These are phyloP conservation scores for Cyphomyrus discorhynchus DNA, from an alignment of 2,113 vertebrate genomes.

Conservation along the genomic window DNA sequence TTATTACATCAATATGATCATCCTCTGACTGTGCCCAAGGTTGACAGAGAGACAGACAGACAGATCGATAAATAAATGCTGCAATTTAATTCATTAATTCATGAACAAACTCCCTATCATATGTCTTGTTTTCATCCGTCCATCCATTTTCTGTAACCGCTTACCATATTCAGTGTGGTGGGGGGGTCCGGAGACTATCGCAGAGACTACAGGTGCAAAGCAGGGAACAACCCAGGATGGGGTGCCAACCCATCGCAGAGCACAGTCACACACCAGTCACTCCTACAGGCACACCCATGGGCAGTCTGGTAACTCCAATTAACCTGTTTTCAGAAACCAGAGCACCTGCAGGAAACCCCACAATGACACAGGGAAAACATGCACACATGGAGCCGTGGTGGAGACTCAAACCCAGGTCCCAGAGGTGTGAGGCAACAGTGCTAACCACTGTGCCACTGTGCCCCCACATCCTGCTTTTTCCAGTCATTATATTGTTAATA, in stretches of 20 bases:
- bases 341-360: not conserved
- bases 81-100: not conserved
- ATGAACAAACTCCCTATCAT: not conserved
- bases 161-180: not conserved
- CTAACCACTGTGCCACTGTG: not conserved
- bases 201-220: not conserved
- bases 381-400: no score
- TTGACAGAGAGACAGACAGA: not conserved
- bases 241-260: no score
- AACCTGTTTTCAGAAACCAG: not conserved
- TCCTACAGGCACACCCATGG: no score
- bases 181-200: not conserved
- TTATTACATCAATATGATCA: not conserved
- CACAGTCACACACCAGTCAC: not conserved
- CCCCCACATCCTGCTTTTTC: not conserved
- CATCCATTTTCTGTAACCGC: not conserved
- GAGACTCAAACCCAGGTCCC: not conserved
- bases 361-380: not conserved
- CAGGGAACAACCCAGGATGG: no score
- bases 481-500: not conserved
- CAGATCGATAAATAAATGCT: not conserved
- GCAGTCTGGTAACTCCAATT: not conserved
- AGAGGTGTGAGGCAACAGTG: not conserved
- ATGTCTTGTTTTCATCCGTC: not conserved
- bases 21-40: not conserved